A percentile compares a stretch with the other conserved stretches of the same genome.
These are phyloP conservation scores for Xenops minutus DNA, from an alignment of 2,797 vertebrate genomes.

Conservation along the genomic window DNA sequence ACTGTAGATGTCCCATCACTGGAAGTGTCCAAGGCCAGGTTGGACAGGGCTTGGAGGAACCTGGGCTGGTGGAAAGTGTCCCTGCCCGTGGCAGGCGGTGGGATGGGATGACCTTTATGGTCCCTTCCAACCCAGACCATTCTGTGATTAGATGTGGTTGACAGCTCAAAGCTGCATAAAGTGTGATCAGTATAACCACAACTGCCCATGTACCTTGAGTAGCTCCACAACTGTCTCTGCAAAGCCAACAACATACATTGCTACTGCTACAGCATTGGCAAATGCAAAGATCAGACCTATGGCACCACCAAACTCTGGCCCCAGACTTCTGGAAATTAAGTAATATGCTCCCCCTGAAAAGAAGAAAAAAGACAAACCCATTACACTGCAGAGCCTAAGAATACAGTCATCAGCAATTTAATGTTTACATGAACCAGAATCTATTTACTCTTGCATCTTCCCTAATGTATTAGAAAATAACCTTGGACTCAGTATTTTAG, in stretches of 20 bases:
- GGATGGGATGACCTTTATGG: background rate
- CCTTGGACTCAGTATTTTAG: background rate
- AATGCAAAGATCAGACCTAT: conserved; percentile 98
- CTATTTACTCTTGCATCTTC: background rate
- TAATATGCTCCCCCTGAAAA: conserved; percentile 94
- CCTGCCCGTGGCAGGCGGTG: background rate
- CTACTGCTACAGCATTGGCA: conserved; percentile 96
- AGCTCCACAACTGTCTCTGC: conserved; percentile 93
- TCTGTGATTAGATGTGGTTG: background rate
- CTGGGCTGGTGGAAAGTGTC: background rate
- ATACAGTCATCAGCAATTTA: background rate
- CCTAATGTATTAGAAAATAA: background rate
- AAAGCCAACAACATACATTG: conserved; percentile 99
- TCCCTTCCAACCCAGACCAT: background rate
- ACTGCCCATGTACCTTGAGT: conserved; percentile 78
- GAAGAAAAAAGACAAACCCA: background rate
- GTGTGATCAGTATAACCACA: background rate
- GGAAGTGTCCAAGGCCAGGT: fast-evolving
- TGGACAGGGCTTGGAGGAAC: fast-evolving
- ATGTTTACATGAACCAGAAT: fast-evolving
- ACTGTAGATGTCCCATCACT: background rate
- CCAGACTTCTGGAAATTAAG: conserved; percentile 95
- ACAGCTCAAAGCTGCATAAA: background rate
- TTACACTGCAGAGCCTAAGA: background rate
- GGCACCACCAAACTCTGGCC: conserved; percentile 96